Base-by-base conservation (phyloP, 2,888 invertebrate genomes). In the Hirtodrosophila alboralis region DNA sequence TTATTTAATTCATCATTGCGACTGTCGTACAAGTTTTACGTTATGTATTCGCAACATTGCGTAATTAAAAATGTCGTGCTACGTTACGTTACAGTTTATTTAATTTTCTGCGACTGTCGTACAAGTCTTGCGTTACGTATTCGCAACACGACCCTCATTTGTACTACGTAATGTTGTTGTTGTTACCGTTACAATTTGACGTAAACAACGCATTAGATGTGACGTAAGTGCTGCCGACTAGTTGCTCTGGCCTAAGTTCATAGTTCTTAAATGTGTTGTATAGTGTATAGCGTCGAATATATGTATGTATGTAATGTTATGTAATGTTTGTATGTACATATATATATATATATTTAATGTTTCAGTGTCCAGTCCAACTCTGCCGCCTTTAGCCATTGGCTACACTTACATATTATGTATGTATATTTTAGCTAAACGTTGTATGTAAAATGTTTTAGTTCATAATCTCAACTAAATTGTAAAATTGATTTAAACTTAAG, bases 401-500 rank as follows among this genome's bases (percentile, higher is more conserved):
- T 81, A 74, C 74, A 64, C 75, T 78, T 63, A 77, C 28, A 58
- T 66, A 60, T 40, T 23, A 23, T 23, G 8, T 23, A 23, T 23
- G 8, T 67, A 73, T 54, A 59, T 54, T 72, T 69, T 69, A 28
- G 47, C 69, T 69, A 69, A 43, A 49, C 44, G 26, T 60, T 65
- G 28, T 47, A 51, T 73, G 77, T 64, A 64, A 68, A 61, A 75
- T 51, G 56, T 77, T 60, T 53, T 67, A 64, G 79, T 71, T 63
- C 58, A 66, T 85, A 85, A 78, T 85, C 78, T 79, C 84, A 79
- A 79, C 86, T 83, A 71, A 79, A 83, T 85, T 75, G 86, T 85
- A 79, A 79, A 79, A 85, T 79, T 79, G 64, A 83, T 85, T 85
- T 85, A 79, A 78, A 79, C 86, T 85, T 85, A 78, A 83, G 78